phyloP scores from a whole-genome alignment of 2,113 vertebrate species.

The Prionailurus viverrinus region DNA sequence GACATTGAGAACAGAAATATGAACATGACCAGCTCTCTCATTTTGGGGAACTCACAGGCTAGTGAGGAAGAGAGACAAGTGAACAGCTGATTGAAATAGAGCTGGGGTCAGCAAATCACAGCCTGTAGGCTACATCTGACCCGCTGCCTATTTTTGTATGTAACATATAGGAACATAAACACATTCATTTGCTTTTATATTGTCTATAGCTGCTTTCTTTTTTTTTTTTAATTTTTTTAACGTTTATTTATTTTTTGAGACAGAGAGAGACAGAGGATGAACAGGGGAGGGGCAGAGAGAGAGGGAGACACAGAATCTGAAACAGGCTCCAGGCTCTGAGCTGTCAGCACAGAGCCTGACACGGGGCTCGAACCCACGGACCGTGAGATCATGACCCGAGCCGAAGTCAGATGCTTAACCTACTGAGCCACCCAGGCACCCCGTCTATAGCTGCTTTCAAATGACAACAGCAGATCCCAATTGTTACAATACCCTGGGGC shows the following conservation, averaged over 20 bases:
- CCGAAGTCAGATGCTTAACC: too few species aligned
- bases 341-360: too few species aligned
- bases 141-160: neutral
- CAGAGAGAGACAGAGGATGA: too few species aligned
- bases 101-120: neutral
- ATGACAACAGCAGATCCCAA: neutral
- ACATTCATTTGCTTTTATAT: neutral
- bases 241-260: too few species aligned
- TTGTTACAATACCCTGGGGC: neutral
- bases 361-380: too few species aligned
- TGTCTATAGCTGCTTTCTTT: neutral
- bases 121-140: neutral
- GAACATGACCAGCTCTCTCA: neutral
- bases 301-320: too few species aligned
- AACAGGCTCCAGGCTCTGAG: too few species aligned
- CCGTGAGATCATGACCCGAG: too few species aligned
- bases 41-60: neutral
- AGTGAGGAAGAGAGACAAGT: neutral
- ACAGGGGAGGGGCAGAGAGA: too few species aligned
- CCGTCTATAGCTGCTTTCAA: neutral
- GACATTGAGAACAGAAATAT: constrained; percentile 9
- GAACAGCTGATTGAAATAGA: neutral
- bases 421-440: too few species aligned
- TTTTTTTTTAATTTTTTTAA: too few species aligned
- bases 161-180: neutral